Conservation (phyloP, 2,888 invertebrate species). For the Cerceris rybyensis region DNA sequence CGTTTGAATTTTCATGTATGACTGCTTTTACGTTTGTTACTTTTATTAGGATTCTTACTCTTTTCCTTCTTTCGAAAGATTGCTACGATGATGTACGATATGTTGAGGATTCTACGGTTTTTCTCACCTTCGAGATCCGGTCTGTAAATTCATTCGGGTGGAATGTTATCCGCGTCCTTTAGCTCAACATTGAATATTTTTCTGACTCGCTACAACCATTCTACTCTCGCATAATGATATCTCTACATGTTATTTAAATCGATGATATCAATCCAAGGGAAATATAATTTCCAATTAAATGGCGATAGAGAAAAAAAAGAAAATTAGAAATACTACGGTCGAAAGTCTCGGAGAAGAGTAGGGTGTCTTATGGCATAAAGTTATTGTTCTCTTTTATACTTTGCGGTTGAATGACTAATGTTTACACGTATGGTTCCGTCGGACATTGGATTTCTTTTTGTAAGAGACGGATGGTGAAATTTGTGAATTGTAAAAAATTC, state of each 20-base stretch:
- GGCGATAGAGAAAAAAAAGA: neutral
- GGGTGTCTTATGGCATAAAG: no score
- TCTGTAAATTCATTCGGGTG: constrained; percentile 42
- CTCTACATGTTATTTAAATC: neutral
- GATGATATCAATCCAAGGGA: neutral
- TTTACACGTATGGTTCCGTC: no score
- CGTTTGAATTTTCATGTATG: neutral
- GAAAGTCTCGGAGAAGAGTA: no score
- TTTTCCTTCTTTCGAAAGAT: neutral
- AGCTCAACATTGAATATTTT: constrained; percentile 23
- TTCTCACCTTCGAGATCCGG: constrained; percentile 38
- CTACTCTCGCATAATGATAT: neutral
- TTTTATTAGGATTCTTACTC: neutral
- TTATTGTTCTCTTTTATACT: no score
- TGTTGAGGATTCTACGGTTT: constrained; percentile 10
- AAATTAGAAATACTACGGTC: neutral
- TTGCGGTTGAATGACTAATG: no score
- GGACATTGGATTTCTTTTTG: no score
- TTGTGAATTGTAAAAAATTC: no score
- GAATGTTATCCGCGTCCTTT: constrained; percentile 30
- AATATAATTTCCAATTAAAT: neutral
- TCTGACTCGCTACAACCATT: neutral
- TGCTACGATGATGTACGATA: neutral
- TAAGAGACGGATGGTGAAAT: no score
- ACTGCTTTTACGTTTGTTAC: no score